phyloP scores from a whole-genome alignment of 2,888 invertebrate genomes.

The Mimas tiliae region DNA sequence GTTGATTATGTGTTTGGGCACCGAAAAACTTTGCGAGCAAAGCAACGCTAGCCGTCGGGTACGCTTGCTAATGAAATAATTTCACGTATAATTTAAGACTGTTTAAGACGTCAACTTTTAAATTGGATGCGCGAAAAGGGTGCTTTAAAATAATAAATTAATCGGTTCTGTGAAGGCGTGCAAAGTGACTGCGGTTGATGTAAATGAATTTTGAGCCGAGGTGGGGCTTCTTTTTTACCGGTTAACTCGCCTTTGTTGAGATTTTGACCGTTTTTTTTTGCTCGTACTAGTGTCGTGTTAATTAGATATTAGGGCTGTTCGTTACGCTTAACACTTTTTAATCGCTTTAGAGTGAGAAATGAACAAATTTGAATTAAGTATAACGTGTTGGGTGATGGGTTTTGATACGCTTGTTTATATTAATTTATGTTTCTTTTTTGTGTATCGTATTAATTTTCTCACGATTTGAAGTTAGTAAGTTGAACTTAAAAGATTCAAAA shows the following conservation, averaged over 20 bases:
- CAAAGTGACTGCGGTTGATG: conserved; percentile 55
- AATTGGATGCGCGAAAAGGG: conserved; percentile 83
- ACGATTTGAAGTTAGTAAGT: background rate
- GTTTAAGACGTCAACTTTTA: conserved; percentile 85
- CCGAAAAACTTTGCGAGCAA: conserved; percentile 54
- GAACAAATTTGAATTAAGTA: background rate
- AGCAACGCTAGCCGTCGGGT: conserved; percentile 42
- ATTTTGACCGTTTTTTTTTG: conserved; percentile 27
- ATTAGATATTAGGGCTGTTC: conserved; percentile 33
- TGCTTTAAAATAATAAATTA: conserved; percentile 79
- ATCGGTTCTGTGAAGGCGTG: conserved; percentile 74
- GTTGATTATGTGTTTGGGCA: conserved; percentile 76
- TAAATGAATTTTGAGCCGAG: conserved; percentile 67
- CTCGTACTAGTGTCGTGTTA: conserved; percentile 39
- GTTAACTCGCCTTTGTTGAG: conserved; percentile 2
- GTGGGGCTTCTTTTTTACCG: conserved; percentile 36
- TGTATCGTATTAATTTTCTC: background rate
- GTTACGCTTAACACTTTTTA: conserved; percentile 19
- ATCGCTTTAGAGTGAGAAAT: conserved; percentile 1
- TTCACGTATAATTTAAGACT: conserved; percentile 81
- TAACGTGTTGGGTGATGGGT: background rate
- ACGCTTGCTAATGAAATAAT: conserved; percentile 80
- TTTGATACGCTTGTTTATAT: background rate
- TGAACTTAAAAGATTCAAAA: too few relatives aligned
- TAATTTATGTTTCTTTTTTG: background rate